Conservation (phyloP, 2,113 vertebrate genomes). For the Oncorhynchus nerka region DNA sequence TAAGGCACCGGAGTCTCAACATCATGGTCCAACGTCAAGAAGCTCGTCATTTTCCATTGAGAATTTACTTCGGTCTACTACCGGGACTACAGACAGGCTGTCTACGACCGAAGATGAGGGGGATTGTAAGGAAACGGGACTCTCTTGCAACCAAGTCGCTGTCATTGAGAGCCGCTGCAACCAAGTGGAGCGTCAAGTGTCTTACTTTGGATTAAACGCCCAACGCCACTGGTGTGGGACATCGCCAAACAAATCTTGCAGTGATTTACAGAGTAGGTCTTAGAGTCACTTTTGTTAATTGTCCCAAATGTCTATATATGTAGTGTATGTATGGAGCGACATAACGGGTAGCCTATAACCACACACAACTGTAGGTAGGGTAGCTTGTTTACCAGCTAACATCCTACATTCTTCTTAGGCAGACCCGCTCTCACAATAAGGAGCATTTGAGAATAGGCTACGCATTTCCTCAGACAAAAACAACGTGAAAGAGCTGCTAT, state of each 20-base stretch:
- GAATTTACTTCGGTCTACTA: slow-evolving; percentile 76
- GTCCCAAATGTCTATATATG: neutral
- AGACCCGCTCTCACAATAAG: neutral
- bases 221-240: slow-evolving; percentile 63
- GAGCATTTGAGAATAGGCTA: neutral
- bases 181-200: slow-evolving; percentile 38
- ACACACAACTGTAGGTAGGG: neutral
- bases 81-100: slow-evolving; percentile 47
- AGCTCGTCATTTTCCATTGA: slow-evolving; percentile 86
- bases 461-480: too few species aligned
- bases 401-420: too few species aligned
- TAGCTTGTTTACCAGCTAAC: neutral
- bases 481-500: too few species aligned
- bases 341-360: too few species aligned
- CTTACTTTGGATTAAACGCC: slow-evolving; percentile 40
- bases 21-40: slow-evolving; percentile 61
- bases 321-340: neutral
- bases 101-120: slow-evolving; percentile 28
- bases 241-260: slow-evolving; percentile 52
- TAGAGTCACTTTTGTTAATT: slow-evolving; percentile 51
- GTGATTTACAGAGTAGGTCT: slow-evolving; percentile 69
- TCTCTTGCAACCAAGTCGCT: slow-evolving; percentile 14
- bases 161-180: slow-evolving; percentile 29
- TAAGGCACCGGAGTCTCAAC: slow-evolving; percentile 68
- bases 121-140: slow-evolving; percentile 25